phyloP scores from a whole-genome alignment of 2,888 invertebrate genomes.

The Caenorhabditis wallacei region DNA sequence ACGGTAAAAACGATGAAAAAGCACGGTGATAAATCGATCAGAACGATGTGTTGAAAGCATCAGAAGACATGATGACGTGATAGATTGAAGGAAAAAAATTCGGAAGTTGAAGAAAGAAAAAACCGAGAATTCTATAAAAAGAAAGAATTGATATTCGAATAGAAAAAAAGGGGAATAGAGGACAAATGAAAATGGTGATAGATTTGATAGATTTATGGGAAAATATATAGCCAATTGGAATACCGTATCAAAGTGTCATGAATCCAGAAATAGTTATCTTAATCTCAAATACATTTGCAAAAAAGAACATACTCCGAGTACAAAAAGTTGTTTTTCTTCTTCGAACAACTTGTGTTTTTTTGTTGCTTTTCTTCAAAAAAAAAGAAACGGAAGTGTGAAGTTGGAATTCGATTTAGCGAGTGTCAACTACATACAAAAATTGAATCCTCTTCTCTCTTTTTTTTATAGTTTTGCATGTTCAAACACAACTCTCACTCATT shows the following conservation, averaged over 20 bases:
- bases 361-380: constrained; percentile 5
- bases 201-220: constrained; percentile 32
- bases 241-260: not conserved
- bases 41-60: constrained; percentile 42
- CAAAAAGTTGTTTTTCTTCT: constrained; percentile 28
- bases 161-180: constrained; percentile 15
- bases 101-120: constrained; percentile 2
- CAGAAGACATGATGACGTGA: constrained; percentile 33
- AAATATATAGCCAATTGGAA: not conserved
- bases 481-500: constrained; percentile 37
- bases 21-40: constrained; percentile 60
- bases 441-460: not conserved
- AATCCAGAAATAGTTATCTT: no score
- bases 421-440: constrained; percentile 16
- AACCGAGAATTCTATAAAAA: constrained; percentile 1
- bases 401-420: constrained; percentile 40
- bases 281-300: not conserved
- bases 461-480: constrained; percentile 36
- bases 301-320: constrained; percentile 3
- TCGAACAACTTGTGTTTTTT: not conserved
- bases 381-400: constrained; percentile 34
- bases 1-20: constrained; percentile 28
- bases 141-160: constrained; percentile 50
- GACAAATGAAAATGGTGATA: constrained; percentile 27
- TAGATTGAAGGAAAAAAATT: not conserved